Conservation (phyloP, 53 echinoderm and acorn worm species). For the Echinometra lucunter region DNA sequence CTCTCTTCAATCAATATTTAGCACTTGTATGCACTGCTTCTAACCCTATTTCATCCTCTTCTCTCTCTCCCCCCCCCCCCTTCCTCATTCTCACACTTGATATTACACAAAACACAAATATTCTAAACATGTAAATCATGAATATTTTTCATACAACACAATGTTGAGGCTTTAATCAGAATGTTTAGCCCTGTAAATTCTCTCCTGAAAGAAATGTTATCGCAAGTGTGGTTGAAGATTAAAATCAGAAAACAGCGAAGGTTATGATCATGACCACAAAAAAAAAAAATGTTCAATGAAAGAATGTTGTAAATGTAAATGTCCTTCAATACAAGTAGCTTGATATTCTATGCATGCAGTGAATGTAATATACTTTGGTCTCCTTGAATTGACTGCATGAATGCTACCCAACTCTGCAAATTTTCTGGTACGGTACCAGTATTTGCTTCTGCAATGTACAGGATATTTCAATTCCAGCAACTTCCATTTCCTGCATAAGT, state of each 20-base stretch:
- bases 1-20: not conserved
- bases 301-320: not conserved
- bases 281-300: not conserved
- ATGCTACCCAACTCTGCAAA: not conserved
- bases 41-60: not conserved
- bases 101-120: not conserved
- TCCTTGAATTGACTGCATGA: constrained; percentile 33
- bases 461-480: constrained; percentile 27
- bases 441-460: not conserved
- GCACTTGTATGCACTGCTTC: too few species aligned
- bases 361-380: constrained; percentile 41
- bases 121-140: not conserved
- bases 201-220: constrained; percentile 24
- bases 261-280: constrained; percentile 17
- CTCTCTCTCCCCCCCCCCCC: too few species aligned
- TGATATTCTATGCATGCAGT: constrained; percentile 33
- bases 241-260: not conserved
- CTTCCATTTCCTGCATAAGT: not conserved
- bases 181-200: not conserved
- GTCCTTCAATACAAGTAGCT: not conserved
- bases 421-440: not conserved
- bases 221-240: constrained; percentile 18
- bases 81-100: not conserved
- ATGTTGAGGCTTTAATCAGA: constrained; percentile 36
- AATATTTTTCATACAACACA: constrained; percentile 53